Conservation (phyloP, 2,113 vertebrate species). For the Lepisosteus oculatus region DNA sequence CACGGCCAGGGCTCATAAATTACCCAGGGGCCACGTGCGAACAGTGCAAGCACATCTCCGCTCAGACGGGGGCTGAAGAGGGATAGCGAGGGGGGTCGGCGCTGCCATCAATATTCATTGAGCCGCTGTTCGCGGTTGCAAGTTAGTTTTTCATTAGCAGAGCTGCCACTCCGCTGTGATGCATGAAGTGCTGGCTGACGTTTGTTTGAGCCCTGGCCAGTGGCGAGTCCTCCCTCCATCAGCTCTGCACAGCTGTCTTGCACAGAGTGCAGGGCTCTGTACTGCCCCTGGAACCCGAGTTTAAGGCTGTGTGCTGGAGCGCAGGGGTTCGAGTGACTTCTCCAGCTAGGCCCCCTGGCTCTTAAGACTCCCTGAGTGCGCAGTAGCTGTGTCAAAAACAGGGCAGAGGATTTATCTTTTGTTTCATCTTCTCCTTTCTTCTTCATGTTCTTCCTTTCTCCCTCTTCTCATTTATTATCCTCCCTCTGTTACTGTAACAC, state of each 20-base stretch:
- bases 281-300: too few relatives aligned
- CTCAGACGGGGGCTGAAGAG: slow-evolving; percentile 6
- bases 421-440: too few relatives aligned
- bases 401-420: too few relatives aligned
- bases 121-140: slow-evolving; percentile 47
- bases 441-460: too few relatives aligned
- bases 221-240: slow-evolving; percentile 11
- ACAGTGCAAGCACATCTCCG: slow-evolving; percentile 23
- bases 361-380: too few relatives aligned
- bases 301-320: too few relatives aligned
- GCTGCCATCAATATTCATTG: slow-evolving; percentile 53
- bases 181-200: slow-evolving; percentile 59
- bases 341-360: too few relatives aligned
- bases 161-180: slow-evolving; percentile 56
- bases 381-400: too few relatives aligned
- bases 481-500: too few relatives aligned
- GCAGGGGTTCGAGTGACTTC: too few relatives aligned
- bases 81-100: slow-evolving; percentile 16
- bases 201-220: slow-evolving; percentile 45
- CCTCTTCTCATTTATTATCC: too few relatives aligned
- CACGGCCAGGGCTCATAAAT: neutral
- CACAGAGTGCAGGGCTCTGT: too few relatives aligned
- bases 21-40: slow-evolving; percentile 34
- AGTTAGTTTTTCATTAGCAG: slow-evolving; percentile 61
- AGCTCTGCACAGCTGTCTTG: neutral